These are phyloP conservation scores for Andrena flavipes DNA, from an alignment of 2,888 invertebrate genomes.

Conservation along the genomic window DNA sequence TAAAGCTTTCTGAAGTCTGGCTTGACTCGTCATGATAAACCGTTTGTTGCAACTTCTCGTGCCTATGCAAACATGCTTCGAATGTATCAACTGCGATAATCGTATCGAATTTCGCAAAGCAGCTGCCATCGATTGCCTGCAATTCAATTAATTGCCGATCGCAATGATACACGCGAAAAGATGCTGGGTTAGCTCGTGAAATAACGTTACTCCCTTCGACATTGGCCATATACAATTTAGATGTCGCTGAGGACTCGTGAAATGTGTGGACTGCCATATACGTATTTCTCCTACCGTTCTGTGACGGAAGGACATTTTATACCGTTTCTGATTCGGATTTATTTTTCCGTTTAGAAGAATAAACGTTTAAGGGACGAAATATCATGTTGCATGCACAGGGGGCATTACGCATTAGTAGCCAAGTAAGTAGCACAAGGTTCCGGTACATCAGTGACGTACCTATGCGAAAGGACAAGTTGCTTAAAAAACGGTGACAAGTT, in stretches of 20 bases:
- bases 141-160: slow-evolving; percentile 4
- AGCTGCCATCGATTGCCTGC: slow-evolving; percentile 68
- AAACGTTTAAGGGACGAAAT: not conserved
- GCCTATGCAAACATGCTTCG: slow-evolving; percentile 34
- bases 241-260: slow-evolving; percentile 44
- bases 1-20: slow-evolving; percentile 85
- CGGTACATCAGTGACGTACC: slow-evolving; percentile 59
- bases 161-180: not conserved
- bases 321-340: not conserved
- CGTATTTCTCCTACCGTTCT: not conserved
- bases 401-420: slow-evolving; percentile 28
- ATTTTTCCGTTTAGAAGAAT: slow-evolving; percentile 2
- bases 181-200: not conserved
- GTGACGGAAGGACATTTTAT: not conserved
- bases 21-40: slow-evolving; percentile 84
- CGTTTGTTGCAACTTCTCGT: slow-evolving; percentile 55
- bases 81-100: slow-evolving; percentile 16
- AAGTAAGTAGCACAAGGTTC: slow-evolving; percentile 65
- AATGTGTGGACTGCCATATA: slow-evolving; percentile 22
- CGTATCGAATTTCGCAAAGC: slow-evolving; percentile 53
- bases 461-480: slow-evolving; percentile 26
- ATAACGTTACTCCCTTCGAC: not conserved
- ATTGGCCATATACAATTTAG: slow-evolving; percentile 20
- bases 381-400: not conserved
- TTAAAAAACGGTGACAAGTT: slow-evolving; percentile 30